Conservation (phyloP, 2,888 invertebrate species). For the Drosophila pegasa region DNA sequence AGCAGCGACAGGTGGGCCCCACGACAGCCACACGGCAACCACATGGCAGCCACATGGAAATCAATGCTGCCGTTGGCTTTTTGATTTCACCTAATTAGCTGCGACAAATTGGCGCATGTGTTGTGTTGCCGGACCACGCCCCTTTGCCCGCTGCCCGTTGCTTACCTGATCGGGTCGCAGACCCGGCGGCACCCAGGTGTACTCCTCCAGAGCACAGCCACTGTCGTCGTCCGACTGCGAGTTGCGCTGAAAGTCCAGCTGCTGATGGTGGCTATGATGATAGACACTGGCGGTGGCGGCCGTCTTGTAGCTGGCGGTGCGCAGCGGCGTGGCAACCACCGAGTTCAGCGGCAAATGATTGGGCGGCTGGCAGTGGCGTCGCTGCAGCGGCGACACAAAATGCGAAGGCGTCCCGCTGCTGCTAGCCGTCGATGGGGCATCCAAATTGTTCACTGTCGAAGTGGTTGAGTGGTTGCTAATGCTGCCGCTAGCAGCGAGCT, state of each 20-base stretch:
- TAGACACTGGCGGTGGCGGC: constrained; percentile 71
- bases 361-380: constrained; percentile 82
- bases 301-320: constrained; percentile 82
- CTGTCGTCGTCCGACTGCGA: constrained; percentile 99
- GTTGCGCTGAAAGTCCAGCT: constrained; percentile 91
- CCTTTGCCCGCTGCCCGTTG: constrained; percentile 60
- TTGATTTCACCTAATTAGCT: constrained; percentile 68
- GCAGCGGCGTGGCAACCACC: constrained; percentile 79
- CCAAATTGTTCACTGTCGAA: constrained; percentile 59
- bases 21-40: constrained; percentile 11
- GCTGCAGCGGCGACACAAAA: constrained; percentile 83
- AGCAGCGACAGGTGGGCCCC: constrained; percentile 59
- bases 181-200: constrained; percentile 99
- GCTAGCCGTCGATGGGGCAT: constrained; percentile 66
- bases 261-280: constrained; percentile 84
- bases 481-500: constrained; percentile 46
- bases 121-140: background rate
- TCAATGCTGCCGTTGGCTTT: constrained; percentile 26
- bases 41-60: constrained; percentile 12
- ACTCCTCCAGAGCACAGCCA: constrained; percentile 98
- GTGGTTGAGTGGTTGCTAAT: constrained; percentile 33
- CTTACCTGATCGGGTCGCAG: constrained; percentile 97
- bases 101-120: constrained; percentile 67
- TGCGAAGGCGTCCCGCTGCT: constrained; percentile 76
- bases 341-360: constrained; percentile 82